These are phyloP conservation scores for Pollenia labialis DNA, from an alignment of 2,888 invertebrate genomes.

Conservation along the genomic window DNA sequence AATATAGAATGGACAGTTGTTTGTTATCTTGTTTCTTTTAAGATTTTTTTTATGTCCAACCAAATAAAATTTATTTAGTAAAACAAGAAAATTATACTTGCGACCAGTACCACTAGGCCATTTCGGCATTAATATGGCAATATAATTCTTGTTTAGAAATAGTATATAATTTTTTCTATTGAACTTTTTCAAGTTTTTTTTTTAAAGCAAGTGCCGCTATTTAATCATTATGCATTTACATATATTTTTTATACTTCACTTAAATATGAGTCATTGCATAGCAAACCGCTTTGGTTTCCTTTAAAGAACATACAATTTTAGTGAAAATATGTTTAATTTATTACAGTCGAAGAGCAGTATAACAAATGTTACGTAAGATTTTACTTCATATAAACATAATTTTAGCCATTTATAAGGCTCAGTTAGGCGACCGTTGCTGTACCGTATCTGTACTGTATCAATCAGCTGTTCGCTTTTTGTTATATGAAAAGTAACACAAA, in stretches of 20 bases:
- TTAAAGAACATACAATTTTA: conserved; percentile 38
- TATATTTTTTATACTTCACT: not conserved
- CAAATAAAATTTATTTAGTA: conserved; percentile 26
- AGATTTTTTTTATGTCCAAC: conserved; percentile 16
- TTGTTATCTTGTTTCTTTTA: conserved; percentile 9
- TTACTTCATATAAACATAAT: too few relatives aligned
- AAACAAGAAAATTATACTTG: conserved; percentile 28
- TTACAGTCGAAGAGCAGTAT: not conserved
- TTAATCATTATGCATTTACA: conserved; percentile 29
- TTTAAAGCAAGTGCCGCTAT: conserved; percentile 43
- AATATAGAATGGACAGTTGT: not conserved
- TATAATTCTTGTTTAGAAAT: not conserved
- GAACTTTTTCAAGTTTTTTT: not conserved
- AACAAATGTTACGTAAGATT: too few relatives aligned
- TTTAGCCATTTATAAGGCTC: too few relatives aligned
- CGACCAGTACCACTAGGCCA: conserved; percentile 4
- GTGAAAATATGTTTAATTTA: conserved; percentile 7
- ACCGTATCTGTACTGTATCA: too few relatives aligned
- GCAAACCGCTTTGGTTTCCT: conserved; percentile 14
- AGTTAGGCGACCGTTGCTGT: too few relatives aligned
- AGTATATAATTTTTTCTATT: not conserved
- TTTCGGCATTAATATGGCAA: conserved; percentile 8
- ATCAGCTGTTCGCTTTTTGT: too few relatives aligned
- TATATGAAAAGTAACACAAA: too few relatives aligned
- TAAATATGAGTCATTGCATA: conserved; percentile 34